Conservation (phyloP, 2,113 vertebrate species). For the Triplophysa siluroides region DNA sequence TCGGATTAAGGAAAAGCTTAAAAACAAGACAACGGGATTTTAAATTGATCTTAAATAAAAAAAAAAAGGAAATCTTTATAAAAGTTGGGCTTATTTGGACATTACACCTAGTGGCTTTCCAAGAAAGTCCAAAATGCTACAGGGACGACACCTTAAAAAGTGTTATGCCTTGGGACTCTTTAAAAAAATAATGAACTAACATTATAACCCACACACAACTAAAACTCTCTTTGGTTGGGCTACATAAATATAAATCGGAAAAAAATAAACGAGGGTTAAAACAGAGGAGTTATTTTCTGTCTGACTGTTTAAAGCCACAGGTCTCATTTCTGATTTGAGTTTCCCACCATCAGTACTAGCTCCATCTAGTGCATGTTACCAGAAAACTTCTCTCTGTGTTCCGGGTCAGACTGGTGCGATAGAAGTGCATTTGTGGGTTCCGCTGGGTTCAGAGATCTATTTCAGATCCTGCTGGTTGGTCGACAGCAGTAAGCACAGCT, state of each 20-base stretch:
- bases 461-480: constrained; percentile 78
- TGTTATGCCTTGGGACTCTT: neutral
- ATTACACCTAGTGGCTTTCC: constrained; percentile 7
- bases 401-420: constrained; percentile 72
- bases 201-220: constrained; percentile 24
- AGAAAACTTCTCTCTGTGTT: constrained; percentile 71
- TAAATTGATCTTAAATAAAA: constrained; percentile 24
- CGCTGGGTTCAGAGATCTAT: constrained; percentile 40
- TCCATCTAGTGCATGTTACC: constrained; percentile 59
- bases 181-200: neutral
- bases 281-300: neutral
- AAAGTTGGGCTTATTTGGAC: neutral
- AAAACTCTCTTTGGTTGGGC: constrained; percentile 46
- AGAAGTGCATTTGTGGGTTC: constrained; percentile 44
- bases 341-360: constrained; percentile 43
- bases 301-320: no score
- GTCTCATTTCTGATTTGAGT: constrained; percentile 26
- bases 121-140: constrained; percentile 19
- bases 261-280: constrained; percentile 12
- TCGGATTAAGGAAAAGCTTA: constrained; percentile 36
- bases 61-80: constrained; percentile 12
- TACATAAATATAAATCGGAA: constrained; percentile 29
- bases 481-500: constrained; percentile 81
- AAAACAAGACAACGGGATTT: neutral
- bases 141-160: neutral